These are phyloP conservation scores for Rhinopomastus cyanomelas DNA, from an alignment of 2,113 vertebrate genomes.

Conservation along the genomic window DNA sequence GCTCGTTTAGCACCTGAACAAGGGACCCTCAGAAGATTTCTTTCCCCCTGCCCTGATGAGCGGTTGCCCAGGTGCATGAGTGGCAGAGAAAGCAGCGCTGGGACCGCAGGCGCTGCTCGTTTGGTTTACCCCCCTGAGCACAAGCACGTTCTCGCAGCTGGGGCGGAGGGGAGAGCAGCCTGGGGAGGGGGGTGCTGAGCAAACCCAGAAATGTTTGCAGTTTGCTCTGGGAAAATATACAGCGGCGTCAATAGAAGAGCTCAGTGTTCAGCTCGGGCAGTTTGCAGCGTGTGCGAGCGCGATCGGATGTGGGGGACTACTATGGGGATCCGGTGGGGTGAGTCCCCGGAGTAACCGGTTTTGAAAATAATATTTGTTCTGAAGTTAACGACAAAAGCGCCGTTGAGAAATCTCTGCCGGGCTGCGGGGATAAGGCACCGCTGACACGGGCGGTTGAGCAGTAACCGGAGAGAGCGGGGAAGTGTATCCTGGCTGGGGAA, in stretches of 20 bases:
- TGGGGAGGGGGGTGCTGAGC: rapidly evolving
- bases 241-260: not conserved
- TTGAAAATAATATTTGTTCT: slow-evolving; percentile 17
- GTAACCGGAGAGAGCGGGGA: not conserved
- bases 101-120: not conserved
- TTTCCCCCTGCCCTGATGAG: not conserved
- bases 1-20: not conserved
- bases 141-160: not conserved
- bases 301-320: slow-evolving; percentile 27
- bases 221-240: not conserved
- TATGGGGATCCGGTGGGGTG: not conserved
- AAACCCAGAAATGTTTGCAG: not conserved
- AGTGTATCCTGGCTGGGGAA: not conserved
- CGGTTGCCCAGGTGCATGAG: not conserved
- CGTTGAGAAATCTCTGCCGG: not conserved
- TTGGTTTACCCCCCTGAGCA: not conserved
- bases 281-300: not conserved
- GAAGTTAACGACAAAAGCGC: not conserved
- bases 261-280: not conserved
- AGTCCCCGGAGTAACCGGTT: not conserved
- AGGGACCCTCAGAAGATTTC: not conserved
- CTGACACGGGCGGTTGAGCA: not conserved
- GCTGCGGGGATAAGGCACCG: not conserved
- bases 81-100: not conserved
- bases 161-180: not conserved